phyloP scores from a whole-genome alignment of 2,888 invertebrate genomes.

The Cyaniris semiargus region DNA sequence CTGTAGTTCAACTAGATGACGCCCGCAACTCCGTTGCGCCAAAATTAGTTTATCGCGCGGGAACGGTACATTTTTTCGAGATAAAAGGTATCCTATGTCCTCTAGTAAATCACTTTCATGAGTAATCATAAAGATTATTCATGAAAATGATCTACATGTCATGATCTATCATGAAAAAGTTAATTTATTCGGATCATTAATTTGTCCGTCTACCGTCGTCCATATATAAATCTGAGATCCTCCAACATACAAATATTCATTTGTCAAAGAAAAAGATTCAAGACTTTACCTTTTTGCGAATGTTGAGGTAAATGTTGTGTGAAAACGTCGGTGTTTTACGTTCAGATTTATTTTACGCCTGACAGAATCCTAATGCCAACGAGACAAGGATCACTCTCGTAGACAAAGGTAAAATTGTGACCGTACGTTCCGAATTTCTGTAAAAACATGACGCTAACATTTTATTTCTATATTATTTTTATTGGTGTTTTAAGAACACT shows the following conservation, averaged over 20 bases:
- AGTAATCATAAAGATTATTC: too few species aligned
- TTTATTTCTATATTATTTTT: neutral
- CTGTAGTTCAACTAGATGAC: too few species aligned
- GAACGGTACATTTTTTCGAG: too few species aligned
- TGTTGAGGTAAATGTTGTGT: constrained; percentile 1
- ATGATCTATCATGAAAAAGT: neutral
- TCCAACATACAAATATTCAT: constrained; percentile 17
- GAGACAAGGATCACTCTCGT: neutral
- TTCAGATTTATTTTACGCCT: neutral
- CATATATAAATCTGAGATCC: neutral
- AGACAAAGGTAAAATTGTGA: neutral
- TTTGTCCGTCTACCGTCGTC: neutral
- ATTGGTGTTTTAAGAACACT: neutral
- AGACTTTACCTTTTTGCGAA: constrained; percentile 25
- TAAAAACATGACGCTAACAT: neutral
- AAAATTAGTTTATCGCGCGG: too few species aligned
- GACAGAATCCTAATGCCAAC: neutral
- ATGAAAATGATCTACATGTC: too few species aligned
- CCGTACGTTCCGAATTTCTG: neutral
- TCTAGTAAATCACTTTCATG: too few species aligned
- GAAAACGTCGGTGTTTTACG: neutral
- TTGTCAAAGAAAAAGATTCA: constrained; percentile 20
- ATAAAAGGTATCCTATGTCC: too few species aligned
- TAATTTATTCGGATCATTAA: constrained; percentile 20
- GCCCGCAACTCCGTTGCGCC: too few species aligned